Conservation (phyloP, 2,113 vertebrate genomes). For the Gobius niger region DNA sequence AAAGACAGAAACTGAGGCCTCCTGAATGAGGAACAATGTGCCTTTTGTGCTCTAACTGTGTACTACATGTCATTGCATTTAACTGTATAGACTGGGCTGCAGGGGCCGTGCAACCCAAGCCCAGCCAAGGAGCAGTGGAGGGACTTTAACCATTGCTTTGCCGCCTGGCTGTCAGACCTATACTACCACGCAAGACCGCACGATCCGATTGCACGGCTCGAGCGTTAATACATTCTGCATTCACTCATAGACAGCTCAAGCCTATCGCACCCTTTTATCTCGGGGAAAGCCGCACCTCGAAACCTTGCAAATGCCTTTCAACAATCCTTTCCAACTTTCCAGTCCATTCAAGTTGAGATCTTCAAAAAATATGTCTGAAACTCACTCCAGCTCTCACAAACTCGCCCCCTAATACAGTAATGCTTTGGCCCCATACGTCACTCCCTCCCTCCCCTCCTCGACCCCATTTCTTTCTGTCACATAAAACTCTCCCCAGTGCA, state of each 20-base stretch:
- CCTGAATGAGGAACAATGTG: too few species aligned
- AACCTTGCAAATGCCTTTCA: background rate
- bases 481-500: slow-evolving; percentile 60
- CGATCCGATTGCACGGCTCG: background rate
- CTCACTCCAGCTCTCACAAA: slow-evolving; percentile 11
- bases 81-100: too few species aligned
- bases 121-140: too few species aligned
- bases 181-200: background rate
- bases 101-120: too few species aligned
- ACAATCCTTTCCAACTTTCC: background rate
- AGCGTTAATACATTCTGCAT: background rate
- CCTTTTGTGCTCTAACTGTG: too few species aligned
- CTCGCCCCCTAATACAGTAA: slow-evolving; percentile 22
- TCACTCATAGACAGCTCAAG: slow-evolving; percentile 16
- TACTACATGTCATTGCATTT: too few species aligned
- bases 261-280: too few species aligned
- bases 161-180: too few species aligned
- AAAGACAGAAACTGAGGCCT: too few species aligned
- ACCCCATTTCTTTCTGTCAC: slow-evolving; percentile 66
- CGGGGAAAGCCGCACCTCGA: too few species aligned
- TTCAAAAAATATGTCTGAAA: background rate
- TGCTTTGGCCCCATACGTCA: slow-evolving; percentile 39
- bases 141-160: too few species aligned
- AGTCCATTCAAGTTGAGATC: background rate
- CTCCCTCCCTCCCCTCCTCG: slow-evolving; percentile 57